Base-by-base conservation (phyloP, 2,888 invertebrate species). In the Alloplasta piceator region DNA sequence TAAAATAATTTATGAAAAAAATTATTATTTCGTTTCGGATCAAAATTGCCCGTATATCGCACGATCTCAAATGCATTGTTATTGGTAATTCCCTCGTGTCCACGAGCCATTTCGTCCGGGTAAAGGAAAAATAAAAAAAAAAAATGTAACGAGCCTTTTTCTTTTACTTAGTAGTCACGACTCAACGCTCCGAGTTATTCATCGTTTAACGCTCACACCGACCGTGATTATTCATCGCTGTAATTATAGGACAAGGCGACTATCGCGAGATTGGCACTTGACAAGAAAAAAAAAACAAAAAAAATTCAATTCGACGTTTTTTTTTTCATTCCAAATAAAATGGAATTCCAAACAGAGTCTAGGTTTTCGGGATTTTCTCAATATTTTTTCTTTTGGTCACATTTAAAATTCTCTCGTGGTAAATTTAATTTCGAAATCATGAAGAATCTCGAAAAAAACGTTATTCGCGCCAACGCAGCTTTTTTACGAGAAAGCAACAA, bases 171-270 rank as follows among this genome's bases (percentile, higher is more conserved):
- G 26, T 26, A 80, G 12, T 39, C 52, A 43, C 72, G 79, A 67
- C 63, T 80, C 56, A 55, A 64, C 70, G 43, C 79, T 67, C 68
- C 61, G 61, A 52, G 55, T 60, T 61, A 79, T 73, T 75, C 73
- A 73, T 74, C 81, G 64, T 74, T 73, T 46, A 77, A 80, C 61
- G 58, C 61, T 61, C 67, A 71, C 76, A 68, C 80, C 72, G 76
- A 60, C 64, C 38, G 68, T 6, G 39, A 81, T 78, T 78, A 77
- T 70, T 64, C 60, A 60, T 60, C n/a, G 46, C 64, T 60, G 70
- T 78, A 78, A 78, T 70, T 66, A 78, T 55, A 55, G 67, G 38
- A 67, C 9, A 38, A 55, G 26, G 50, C 64, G 58, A 70, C 70
- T 61, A 55, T 46, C 43, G n/a, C 55, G 16, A 66, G 3, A 7